Percentiles rank a stretch among this genome's conserved stretches.
phyloP scores from a whole-genome alignment of 2,888 invertebrate genomes.

The Palloptera scutellata region DNA sequence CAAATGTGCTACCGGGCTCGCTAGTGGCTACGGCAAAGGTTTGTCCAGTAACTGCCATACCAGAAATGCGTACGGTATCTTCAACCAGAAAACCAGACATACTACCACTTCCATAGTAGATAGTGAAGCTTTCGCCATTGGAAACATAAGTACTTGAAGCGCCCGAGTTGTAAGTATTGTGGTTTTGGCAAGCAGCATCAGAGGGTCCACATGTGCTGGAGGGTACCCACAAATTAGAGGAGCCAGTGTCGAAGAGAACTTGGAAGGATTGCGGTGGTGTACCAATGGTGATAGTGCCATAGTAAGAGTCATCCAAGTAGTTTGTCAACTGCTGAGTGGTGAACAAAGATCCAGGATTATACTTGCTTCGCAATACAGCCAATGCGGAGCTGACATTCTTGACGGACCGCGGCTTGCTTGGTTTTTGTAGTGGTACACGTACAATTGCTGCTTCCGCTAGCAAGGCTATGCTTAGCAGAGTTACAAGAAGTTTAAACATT shows the following conservation, averaged over 20 bases:
- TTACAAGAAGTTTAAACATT: conserved; percentile 46
- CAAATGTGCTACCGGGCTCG: conserved; percentile 92
- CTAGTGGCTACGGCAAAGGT: conserved; percentile 93
- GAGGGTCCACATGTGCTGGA: conserved; percentile 91
- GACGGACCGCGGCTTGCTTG: conserved; percentile 11
- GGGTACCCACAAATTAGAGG: conserved; percentile 98
- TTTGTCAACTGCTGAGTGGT: conserved; percentile 65
- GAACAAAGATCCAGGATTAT: conserved; percentile 14
- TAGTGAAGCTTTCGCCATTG: conserved; percentile 90
- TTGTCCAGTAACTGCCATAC: conserved; percentile 75
- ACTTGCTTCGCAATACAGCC: conserved; percentile 35
- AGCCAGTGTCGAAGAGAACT: conserved; percentile 91
- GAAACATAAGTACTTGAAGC: conserved; percentile 81
- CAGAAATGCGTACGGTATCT: conserved; percentile 80
- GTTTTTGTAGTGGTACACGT: conserved; percentile 43
- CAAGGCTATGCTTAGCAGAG: conserved; percentile 44
- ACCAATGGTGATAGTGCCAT: conserved; percentile 89
- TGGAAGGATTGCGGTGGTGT: conserved; percentile 89
- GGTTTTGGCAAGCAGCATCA: conserved; percentile 90
- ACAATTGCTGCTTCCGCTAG: conserved; percentile 47
- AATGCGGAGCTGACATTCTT: conserved; percentile 36
- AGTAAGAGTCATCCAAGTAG: conserved; percentile 94
- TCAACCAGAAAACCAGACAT: conserved; percentile 93
- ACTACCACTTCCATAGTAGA: conserved; percentile 92
- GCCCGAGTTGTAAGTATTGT: conserved; percentile 91